Evolutionary conservation across 2,888 invertebrate genomes (phyloP), one percentile per base, ranked within the genome.

Genomic region (Augochlorella aurata): DNA sequence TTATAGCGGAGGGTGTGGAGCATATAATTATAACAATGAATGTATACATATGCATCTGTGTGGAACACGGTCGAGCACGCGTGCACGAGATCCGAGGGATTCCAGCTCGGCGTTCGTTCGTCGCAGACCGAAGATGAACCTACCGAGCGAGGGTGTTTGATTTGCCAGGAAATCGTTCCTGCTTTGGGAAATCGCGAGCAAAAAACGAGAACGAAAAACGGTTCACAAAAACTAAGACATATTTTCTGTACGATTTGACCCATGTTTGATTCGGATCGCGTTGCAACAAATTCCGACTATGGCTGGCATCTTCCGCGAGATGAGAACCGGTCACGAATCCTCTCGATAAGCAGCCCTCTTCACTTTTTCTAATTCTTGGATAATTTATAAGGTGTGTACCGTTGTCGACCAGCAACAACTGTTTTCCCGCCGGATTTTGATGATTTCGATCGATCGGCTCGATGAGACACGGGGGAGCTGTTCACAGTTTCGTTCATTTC

Each of bases 101-200:
- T 1, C 18, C 10, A 12, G 10, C 49, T 45, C 14, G 10, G 9
- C 44, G 21, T 38, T 49, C 49, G 63, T 83, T 50, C n/a, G 54
- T 18, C 74, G 77, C 68, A 24, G 61, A 70, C 75, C 63, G 63
- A 63, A 63, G 66, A 74, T 24, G 61, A 44, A 7, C 18, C 18
- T 45, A 49, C 65, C n/a, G 69, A 71, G 69, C 74, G 66, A 79
- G 24, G 45, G 29, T 54, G 38, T 18, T 66, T 45, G 50, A 61
- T 69, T 67, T 69, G 66, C 69, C 65, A 76, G 71, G 70, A 84
- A 58, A 84, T 84, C 86, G 78, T 86, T 84, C 78, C 77, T 86
- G 73, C 84, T 63, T 58, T 52, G 77, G 74, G 74, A 73, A 61
- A 67, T 54, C 72, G 77, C 68, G 71, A 49, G 16, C 61, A 45